Conservation (phyloP, 2,113 vertebrate genomes). For the Triplophysa tibetana region DNA sequence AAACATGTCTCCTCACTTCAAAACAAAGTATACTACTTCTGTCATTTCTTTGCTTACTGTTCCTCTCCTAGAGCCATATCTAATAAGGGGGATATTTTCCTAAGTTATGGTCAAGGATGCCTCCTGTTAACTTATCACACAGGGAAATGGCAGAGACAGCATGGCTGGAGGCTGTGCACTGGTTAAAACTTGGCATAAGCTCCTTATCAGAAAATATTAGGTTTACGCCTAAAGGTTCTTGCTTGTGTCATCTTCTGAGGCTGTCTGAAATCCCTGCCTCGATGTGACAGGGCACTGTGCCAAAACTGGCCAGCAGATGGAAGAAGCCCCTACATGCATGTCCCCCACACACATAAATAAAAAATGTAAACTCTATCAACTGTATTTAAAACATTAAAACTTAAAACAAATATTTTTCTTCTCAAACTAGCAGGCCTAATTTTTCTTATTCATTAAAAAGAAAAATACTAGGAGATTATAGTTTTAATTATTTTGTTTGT, state of each 20-base stretch:
- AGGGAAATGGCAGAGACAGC: constrained; percentile 76
- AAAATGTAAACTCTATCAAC: not conserved
- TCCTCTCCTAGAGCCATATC: constrained; percentile 69
- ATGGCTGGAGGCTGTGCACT: constrained; percentile 77
- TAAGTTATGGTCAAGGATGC: constrained; percentile 76
- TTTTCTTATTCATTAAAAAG: too few relatives aligned
- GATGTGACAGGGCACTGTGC: constrained; percentile 80
- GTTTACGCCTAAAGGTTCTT: constrained; percentile 77
- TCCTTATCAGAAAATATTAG: constrained; percentile 92
- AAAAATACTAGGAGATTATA: too few relatives aligned
- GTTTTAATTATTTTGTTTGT: constrained; percentile 20
- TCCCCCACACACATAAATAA: constrained; percentile 16
- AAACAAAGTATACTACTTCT: constrained; percentile 67
- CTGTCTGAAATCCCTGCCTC: constrained; percentile 75
- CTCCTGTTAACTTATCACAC: constrained; percentile 79
- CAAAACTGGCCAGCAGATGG: constrained; percentile 69
- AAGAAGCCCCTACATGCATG: constrained; percentile 49
- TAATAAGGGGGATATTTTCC: constrained; percentile 68
- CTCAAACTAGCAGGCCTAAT: too few relatives aligned
- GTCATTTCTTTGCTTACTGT: constrained; percentile 67
- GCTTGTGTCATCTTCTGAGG: constrained; percentile 82
- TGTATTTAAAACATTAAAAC: not conserved
- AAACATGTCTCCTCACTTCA: constrained; percentile 43
- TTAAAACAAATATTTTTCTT: too few relatives aligned
- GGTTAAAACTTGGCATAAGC: constrained; percentile 84